Percentiles rank a stretch among this genome's conserved stretches.
phyloP scores from a whole-genome alignment of 2,797 vertebrate species.

The Ctenosaura bakeri region DNA sequence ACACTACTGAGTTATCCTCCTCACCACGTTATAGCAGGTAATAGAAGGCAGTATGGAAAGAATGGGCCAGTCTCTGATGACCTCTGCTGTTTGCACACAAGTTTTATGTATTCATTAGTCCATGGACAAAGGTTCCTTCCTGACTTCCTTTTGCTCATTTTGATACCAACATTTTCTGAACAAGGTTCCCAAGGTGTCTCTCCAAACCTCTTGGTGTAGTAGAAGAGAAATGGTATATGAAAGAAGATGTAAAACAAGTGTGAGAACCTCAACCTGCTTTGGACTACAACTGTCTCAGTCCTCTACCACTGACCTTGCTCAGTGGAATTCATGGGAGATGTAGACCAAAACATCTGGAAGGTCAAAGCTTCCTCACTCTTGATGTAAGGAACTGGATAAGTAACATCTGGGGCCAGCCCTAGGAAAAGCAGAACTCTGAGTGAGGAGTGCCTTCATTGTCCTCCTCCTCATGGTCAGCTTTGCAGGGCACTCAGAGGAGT shows the following conservation, averaged over 20 bases:
- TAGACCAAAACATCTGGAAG: not conserved
- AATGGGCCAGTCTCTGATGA: too few species aligned
- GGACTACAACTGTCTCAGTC: not conserved
- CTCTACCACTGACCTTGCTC: not conserved
- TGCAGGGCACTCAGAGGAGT: too few species aligned
- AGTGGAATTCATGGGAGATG: not conserved
- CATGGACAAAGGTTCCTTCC: too few species aligned
- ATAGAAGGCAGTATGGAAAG: not conserved
- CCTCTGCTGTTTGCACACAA: not conserved
- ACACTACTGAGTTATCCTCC: conserved; percentile 75
- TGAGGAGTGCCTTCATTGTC: too few species aligned
- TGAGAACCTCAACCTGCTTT: not conserved
- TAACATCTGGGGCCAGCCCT: too few species aligned
- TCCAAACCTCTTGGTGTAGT: not conserved
- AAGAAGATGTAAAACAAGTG: not conserved
- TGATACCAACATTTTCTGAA: too few species aligned
- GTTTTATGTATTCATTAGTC: not conserved
- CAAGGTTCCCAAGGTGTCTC: not conserved
- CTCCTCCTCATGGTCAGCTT: too few species aligned
- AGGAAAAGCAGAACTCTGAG: too few species aligned
- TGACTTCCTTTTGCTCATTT: not conserved
- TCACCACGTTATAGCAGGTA: conserved; percentile 72
- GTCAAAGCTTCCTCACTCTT: not conserved
- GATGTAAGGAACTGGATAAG: not conserved
- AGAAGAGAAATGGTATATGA: not conserved